Conservation (phyloP, 1,140 invertebrate genomes). For the Euglossa dilemma region DNA sequence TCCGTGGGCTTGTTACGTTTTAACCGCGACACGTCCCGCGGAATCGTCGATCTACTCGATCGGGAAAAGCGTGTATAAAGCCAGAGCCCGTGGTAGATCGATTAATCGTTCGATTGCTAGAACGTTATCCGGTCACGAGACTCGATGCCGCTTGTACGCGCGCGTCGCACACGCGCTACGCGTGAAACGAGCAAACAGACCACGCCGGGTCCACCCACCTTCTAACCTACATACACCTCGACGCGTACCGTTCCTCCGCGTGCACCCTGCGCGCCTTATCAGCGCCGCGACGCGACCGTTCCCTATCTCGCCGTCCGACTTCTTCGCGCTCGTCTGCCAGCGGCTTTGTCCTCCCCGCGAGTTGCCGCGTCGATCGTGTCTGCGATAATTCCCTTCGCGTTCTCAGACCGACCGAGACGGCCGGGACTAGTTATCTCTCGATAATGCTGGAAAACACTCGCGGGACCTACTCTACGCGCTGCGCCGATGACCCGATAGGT, state of each 20-base stretch:
- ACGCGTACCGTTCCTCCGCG: constrained; percentile 59
- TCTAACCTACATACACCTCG: constrained; percentile 67
- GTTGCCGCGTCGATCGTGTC: background rate
- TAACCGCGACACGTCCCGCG: constrained; percentile 24
- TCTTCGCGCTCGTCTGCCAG: constrained; percentile 31
- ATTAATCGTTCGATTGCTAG: constrained; percentile 53
- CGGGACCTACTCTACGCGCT: no score
- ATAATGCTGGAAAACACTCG: no score
- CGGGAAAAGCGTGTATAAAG: no score
- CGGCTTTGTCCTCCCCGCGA: background rate
- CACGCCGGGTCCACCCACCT: constrained; percentile 68
- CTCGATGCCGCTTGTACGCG: background rate
- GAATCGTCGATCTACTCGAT: constrained; percentile 50
- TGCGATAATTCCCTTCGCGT: no score
- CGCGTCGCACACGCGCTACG: background rate
- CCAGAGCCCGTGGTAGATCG: constrained; percentile 37
- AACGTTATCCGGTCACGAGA: constrained; percentile 20
- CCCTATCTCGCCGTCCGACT: constrained; percentile 9
- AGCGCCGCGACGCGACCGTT: constrained; percentile 4
- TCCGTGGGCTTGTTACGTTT: constrained; percentile 45
- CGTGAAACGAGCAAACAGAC: constrained; percentile 33
- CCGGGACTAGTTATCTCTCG: no score
- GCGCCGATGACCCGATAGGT: no score
- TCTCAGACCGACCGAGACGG: no score
- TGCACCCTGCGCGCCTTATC: constrained; percentile 45